Evolutionary conservation across 2,113 vertebrate genomes (phyloP).

Genomic region (Oophaga pumilio): DNA sequence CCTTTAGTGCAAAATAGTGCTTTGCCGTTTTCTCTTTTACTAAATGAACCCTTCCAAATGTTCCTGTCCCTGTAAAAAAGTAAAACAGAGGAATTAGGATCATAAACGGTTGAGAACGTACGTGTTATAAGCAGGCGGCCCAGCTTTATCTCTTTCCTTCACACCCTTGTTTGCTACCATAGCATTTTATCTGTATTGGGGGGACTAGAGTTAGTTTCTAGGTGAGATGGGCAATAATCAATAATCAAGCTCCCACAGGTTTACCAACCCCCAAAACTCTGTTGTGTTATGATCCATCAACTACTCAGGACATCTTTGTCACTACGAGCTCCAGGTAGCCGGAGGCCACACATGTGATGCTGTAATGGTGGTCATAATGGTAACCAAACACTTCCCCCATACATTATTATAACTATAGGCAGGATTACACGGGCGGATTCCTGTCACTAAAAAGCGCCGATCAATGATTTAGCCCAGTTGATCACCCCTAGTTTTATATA

Average conservation of each 20-base stretch:
- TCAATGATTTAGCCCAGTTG: too few relatives aligned
- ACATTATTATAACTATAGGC: too few relatives aligned
- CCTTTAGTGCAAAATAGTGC: slow-evolving; percentile 88
- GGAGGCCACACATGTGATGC: too few relatives aligned
- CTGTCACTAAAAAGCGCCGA: too few relatives aligned
- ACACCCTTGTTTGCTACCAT: too few relatives aligned
- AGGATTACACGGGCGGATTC: too few relatives aligned
- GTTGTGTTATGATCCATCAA: not conserved
- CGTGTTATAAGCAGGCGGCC: too few relatives aligned
- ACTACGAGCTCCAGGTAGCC: too few relatives aligned
- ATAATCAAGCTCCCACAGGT: not conserved
- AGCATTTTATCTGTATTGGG: not conserved
- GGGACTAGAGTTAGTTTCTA: not conserved
- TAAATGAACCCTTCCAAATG: slow-evolving; percentile 92
- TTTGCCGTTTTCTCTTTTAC: slow-evolving; percentile 82
- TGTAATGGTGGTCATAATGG: too few relatives aligned
- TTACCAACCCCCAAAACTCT: not conserved
- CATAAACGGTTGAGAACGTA: not conserved
- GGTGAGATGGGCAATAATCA: not conserved
- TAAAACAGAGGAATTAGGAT: slow-evolving; percentile 8
- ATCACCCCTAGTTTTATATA: too few relatives aligned
- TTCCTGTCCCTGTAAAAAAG: slow-evolving; percentile 82
- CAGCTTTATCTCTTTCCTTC: too few relatives aligned
- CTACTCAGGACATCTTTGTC: not conserved
- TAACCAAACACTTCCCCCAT: too few relatives aligned